A percentile compares a stretch with the other conserved stretches of the same genome.
These are phyloP conservation scores for Phrynosoma blainvillii DNA, from an alignment of 2,113 vertebrate genomes.

Conservation along the genomic window DNA sequence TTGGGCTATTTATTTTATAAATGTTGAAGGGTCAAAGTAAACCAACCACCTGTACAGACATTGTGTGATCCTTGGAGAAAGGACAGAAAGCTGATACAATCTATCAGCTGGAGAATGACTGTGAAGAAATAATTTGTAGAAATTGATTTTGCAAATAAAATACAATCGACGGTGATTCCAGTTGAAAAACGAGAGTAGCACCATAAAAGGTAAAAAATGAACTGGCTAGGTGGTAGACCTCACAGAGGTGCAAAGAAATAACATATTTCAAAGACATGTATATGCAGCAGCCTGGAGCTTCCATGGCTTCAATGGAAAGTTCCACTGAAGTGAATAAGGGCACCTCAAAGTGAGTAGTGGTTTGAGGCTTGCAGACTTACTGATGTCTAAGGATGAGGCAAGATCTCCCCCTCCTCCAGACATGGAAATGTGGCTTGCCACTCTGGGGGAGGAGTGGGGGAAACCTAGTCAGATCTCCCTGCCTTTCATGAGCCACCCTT, in stretches of 20 bases:
- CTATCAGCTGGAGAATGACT: background rate
- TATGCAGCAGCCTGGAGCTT: background rate
- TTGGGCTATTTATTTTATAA: background rate
- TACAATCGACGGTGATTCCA: background rate
- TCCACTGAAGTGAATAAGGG: constrained; percentile 1
- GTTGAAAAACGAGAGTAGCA: background rate
- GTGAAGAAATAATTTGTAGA: background rate
- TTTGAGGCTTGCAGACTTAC: background rate
- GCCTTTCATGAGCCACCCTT: background rate
- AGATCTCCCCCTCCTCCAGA: background rate
- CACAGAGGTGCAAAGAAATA: background rate
- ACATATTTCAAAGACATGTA: background rate
- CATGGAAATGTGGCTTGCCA: constrained; percentile 25
- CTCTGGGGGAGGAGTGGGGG: background rate
- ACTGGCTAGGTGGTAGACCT: background rate
- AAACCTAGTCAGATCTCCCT: constrained; percentile 2
- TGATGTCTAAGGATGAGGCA: background rate
- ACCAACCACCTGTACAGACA: background rate
- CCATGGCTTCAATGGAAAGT: constrained; percentile 1
- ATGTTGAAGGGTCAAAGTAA: background rate
- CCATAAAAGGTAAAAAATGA: background rate
- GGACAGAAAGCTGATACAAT: too few relatives aligned
- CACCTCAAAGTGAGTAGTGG: background rate
- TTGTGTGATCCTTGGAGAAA: background rate
- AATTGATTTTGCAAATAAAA: background rate